Evolutionary conservation across 2,797 vertebrate species (phyloP), one percentile per base, ranked within the genome.

Genomic region (Rhynchotus rufescens): DNA sequence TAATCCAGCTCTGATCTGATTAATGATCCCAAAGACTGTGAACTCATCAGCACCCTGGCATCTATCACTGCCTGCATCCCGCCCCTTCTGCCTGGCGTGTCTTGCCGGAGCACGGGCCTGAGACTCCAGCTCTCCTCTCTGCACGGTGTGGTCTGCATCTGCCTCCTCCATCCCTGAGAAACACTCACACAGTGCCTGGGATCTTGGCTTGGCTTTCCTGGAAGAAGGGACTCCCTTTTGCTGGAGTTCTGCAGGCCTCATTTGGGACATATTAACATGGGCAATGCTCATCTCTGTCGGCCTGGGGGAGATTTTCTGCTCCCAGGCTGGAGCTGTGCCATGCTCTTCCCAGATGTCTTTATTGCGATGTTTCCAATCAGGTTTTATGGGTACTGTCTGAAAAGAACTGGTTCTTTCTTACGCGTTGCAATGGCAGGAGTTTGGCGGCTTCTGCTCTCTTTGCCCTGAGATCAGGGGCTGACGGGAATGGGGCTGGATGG

Each of bases 1-100:
- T 93, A 94, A 95, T 96, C 92, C 94, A 96, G 88, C 94, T 95
- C 91, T 84, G 94, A 88, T 93, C 91, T 96, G 96, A 96, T 96
- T 96, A 95, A 96, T 42, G 79, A 78, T 73, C 59, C 59, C 79
- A 45, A 86, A 88, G 92, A 92, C 73, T 88, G 84, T 93, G 95
- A 96, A 95, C 95, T 96, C 95, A 96, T 95, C 96, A 94, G 92
- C 81, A 86, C 52, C 51, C 69, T 78, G 69, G 94, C 73, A 96
- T 96, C 86, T 87, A 92, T 96, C 95, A 96, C 79, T 62, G 76
- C 67, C 44, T 77, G 89, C 45, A 51, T 93, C 84, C 88, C 81
- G 16, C 92, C 94, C 95, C 91, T 96, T 80, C 72, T 80, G 68
- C 14, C 10, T 2, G 6, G 54, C 26, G 42, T 4, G 2, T 40